These are phyloP conservation scores for Nematolebias whitei DNA, from an alignment of 2,113 vertebrate species.

Conservation along the genomic window DNA sequence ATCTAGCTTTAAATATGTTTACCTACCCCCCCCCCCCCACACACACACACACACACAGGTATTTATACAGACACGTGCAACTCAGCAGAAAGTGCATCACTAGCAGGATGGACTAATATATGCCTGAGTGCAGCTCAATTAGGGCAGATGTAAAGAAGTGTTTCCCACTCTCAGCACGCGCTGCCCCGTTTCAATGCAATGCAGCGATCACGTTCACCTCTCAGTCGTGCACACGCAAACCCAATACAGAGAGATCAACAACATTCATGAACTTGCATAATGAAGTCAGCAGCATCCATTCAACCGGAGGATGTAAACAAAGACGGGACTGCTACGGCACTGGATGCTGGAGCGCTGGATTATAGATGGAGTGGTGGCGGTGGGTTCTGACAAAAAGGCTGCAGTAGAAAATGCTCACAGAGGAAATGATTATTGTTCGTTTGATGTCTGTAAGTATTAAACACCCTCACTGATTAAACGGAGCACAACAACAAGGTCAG, in stretches of 20 bases:
- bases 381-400: conserved; percentile 1
- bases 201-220: conserved; percentile 39
- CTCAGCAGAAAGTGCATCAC: conserved; percentile 57
- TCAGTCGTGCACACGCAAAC: conserved; percentile 14
- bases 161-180: conserved; percentile 48
- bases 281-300: conserved; percentile 27
- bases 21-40: too few species aligned
- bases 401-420: background rate
- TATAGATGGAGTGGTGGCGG: background rate
- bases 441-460: background rate
- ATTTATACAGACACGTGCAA: background rate
- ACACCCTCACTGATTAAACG: background rate
- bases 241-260: conserved; percentile 3
- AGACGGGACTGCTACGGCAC: conserved; percentile 24
- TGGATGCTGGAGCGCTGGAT: conserved; percentile 6
- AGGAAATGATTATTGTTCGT: background rate
- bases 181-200: conserved; percentile 50
- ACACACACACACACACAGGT: conserved; percentile 13
- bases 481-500: background rate
- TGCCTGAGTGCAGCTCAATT: conserved; percentile 71
- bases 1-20: background rate
- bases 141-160: conserved; percentile 61
- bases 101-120: conserved; percentile 62
- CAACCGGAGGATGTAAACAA: conserved; percentile 42
- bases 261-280: conserved; percentile 30